Evolutionary conservation across 2,113 vertebrate species (phyloP).

Genomic region (Mesocricetus auratus): DNA sequence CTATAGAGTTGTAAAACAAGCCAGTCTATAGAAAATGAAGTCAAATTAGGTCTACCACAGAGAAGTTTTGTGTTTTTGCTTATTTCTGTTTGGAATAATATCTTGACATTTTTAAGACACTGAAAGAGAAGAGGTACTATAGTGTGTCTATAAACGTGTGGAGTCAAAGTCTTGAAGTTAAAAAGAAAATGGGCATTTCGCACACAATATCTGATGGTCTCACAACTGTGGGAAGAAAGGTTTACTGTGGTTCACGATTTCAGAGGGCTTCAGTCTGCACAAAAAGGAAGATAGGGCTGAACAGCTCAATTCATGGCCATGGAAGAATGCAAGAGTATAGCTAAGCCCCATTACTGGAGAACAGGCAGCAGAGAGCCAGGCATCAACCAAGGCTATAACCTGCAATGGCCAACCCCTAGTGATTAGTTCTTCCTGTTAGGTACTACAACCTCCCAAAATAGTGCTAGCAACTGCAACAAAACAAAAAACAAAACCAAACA

Average conservation of each 20-base stretch:
- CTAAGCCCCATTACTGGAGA: not conserved
- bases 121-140: not conserved
- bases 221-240: not conserved
- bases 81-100: not conserved
- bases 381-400: not conserved
- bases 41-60: not conserved
- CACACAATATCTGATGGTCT: not conserved
- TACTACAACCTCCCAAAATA: not conserved
- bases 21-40: not conserved
- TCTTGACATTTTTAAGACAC: not conserved
- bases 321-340: not conserved
- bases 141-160: not conserved
- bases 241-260: not conserved
- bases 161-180: not conserved
- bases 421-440: not conserved
- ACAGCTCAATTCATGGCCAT: not conserved
- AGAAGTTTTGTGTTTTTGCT: not conserved
- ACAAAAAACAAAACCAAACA: not conserved
- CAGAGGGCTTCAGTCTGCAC: not conserved
- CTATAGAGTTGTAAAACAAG: conserved; percentile 18
- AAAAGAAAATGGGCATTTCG: not conserved
- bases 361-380: not conserved
- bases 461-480: not conserved
- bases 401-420: not conserved
- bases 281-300: not conserved